Evolutionary conservation across 2,888 invertebrate species (phyloP).

Genomic region (Hemicrepidius hirtus): DNA sequence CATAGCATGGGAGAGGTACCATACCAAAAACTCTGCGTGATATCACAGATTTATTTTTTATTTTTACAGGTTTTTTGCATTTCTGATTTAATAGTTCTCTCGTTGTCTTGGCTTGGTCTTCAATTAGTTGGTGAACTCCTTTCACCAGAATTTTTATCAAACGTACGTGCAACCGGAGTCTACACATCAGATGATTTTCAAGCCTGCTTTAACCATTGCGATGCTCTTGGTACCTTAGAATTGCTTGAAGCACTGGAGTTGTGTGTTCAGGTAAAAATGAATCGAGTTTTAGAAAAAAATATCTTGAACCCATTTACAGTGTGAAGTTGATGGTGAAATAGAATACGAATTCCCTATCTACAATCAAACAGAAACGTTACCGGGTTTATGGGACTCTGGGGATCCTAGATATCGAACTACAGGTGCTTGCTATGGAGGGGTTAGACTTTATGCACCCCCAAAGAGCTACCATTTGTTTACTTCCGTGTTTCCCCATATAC

Average conservation of each 20-base stretch:
- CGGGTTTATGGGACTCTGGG: slow-evolving; percentile 80
- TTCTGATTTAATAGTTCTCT: slow-evolving; percentile 79
- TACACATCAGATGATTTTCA: slow-evolving; percentile 85
- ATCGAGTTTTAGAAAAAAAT: too few species aligned
- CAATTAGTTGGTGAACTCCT: slow-evolving; percentile 81
- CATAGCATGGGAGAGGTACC: slow-evolving; percentile 79
- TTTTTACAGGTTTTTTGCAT: slow-evolving; percentile 65
- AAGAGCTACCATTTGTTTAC: slow-evolving; percentile 77
- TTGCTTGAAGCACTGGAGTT: slow-evolving; percentile 82
- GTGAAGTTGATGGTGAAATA: slow-evolving; percentile 81
- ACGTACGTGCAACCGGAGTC: slow-evolving; percentile 79
- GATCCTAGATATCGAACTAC: slow-evolving; percentile 72
- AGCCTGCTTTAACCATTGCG: slow-evolving; percentile 81
- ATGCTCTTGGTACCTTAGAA: slow-evolving; percentile 80
- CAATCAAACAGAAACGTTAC: slow-evolving; percentile 79
- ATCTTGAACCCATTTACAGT: slow-evolving; percentile 69
- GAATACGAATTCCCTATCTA: slow-evolving; percentile 87
- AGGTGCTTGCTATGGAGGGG: slow-evolving; percentile 78
- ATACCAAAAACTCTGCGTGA: too few species aligned
- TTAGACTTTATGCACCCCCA: slow-evolving; percentile 76
- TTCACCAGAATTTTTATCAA: slow-evolving; percentile 73
- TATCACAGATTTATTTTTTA: too few species aligned
- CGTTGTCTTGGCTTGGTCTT: slow-evolving; percentile 80
- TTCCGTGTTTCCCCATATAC: slow-evolving; percentile 81
- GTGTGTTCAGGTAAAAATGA: slow-evolving; percentile 78